These are phyloP conservation scores for Nesogale talazaci DNA, from an alignment of 2,113 vertebrate species.

Conservation along the genomic window DNA sequence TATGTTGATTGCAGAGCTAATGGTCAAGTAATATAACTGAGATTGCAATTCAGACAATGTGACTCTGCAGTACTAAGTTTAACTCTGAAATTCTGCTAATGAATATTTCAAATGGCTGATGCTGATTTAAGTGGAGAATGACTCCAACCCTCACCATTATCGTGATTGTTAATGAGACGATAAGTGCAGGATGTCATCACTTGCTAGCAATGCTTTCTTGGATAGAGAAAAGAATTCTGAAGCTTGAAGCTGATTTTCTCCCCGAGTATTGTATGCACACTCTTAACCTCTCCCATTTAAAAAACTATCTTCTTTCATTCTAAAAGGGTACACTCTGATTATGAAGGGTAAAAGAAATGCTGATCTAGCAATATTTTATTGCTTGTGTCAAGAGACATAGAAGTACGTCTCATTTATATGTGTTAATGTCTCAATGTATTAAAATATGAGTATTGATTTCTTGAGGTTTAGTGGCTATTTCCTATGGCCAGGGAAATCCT, in stretches of 20 bases:
- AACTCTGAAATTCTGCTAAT: neutral
- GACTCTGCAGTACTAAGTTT: neutral
- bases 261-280: neutral
- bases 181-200: neutral
- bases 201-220: neutral
- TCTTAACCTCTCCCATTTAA: neutral
- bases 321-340: neutral
- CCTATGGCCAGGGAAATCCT: neutral
- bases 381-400: neutral
- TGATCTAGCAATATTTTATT: neutral
- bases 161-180: neutral
- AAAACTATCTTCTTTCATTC: neutral
- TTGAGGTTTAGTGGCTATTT: constrained; percentile 2
- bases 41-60: neutral
- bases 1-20: neutral
- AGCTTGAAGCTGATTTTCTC: neutral
- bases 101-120: neutral
- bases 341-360: neutral
- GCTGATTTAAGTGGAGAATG: neutral
- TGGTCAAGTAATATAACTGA: neutral
- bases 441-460: neutral
- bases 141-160: neutral
- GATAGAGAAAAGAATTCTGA: constrained; percentile 17
- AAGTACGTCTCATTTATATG: neutral
- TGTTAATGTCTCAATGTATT: neutral